Evolutionary conservation across 2,888 invertebrate genomes (phyloP).

Genomic region (Heteromyza rotundicornis): DNA sequence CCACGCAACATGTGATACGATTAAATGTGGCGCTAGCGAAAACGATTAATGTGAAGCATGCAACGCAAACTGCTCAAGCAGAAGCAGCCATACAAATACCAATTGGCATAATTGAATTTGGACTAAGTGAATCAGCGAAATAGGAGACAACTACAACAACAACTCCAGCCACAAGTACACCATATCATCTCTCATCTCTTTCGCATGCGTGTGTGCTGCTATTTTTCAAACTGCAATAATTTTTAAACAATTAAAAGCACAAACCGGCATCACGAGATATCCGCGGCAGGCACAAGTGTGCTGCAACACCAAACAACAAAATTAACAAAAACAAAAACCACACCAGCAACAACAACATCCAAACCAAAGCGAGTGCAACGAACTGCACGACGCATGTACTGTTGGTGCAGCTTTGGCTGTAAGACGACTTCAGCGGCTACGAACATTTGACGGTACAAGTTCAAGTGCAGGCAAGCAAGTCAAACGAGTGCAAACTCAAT

Average conservation of each 20-base stretch:
- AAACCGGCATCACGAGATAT: constrained; percentile 39
- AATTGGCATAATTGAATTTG: constrained; percentile 52
- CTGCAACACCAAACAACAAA: too few relatives aligned
- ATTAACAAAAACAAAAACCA: constrained; percentile 10
- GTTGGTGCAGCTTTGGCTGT: too few relatives aligned
- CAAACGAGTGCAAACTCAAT: too few relatives aligned
- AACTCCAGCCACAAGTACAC: constrained; percentile 6
- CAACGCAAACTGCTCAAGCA: constrained; percentile 25
- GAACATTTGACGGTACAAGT: constrained; percentile 28
- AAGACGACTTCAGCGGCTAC: background rate
- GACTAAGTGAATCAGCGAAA: constrained; percentile 34
- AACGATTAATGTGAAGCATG: constrained; percentile 36
- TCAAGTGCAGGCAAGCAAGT: constrained; percentile 35
- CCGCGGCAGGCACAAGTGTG: constrained; percentile 44
- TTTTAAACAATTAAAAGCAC: constrained; percentile 4
- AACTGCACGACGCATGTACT: constrained; percentile 26
- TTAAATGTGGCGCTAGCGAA: constrained; percentile 13
- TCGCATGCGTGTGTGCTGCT: constrained; percentile 34
- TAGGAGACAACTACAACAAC: constrained; percentile 20
- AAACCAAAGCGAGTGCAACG: constrained; percentile 21
- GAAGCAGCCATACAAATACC: constrained; percentile 36
- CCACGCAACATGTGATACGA: background rate
- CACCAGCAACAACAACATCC: background rate
- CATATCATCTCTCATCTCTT: constrained; percentile 35
- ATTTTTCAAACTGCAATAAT: constrained; percentile 15